Conservation (phyloP, 2,888 invertebrate genomes). For the Bibio marci region DNA sequence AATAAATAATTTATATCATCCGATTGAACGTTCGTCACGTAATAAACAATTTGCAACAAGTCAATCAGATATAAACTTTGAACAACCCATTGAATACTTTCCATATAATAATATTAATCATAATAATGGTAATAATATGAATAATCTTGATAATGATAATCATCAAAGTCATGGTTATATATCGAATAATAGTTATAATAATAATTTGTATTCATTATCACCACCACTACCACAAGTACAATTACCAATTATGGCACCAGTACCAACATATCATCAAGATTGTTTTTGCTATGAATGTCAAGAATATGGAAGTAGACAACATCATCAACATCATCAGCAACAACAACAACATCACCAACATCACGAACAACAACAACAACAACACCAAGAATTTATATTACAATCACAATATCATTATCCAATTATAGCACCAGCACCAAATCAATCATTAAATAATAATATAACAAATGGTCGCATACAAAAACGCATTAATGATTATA, state of each 20-base stretch:
- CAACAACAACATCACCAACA: slow-evolving; percentile 9
- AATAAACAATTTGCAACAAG: slow-evolving; percentile 3
- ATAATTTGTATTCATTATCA: slow-evolving; percentile 11
- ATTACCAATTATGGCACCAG: slow-evolving; percentile 14
- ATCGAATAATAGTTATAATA: slow-evolving; percentile 9
- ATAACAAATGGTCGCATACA: slow-evolving; percentile 22
- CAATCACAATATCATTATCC: too few relatives aligned
- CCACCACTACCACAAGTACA: slow-evolving; percentile 7
- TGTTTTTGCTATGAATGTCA: slow-evolving; percentile 29
- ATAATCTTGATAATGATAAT: not conserved
- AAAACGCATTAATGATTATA: slow-evolving; percentile 23
- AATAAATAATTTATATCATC: slow-evolving; percentile 12
- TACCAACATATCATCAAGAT: slow-evolving; percentile 23
- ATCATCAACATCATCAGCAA: slow-evolving; percentile 3
- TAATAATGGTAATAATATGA: not conserved
- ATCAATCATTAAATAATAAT: slow-evolving; percentile 15
- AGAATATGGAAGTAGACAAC: slow-evolving; percentile 17
- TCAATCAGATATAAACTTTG: slow-evolving; percentile 10
- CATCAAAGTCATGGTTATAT: slow-evolving; percentile 2
- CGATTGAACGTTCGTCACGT: slow-evolving; percentile 8
- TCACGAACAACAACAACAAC: too few relatives aligned
- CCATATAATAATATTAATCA: slow-evolving; percentile 8
- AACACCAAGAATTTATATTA: slow-evolving; percentile 2
- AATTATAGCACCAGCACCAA: slow-evolving; percentile 10
- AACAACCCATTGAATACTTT: slow-evolving; percentile 7